These are phyloP conservation scores for Noctuana brunneofusca DNA, from an alignment of 2,888 invertebrate genomes.

Conservation along the genomic window DNA sequence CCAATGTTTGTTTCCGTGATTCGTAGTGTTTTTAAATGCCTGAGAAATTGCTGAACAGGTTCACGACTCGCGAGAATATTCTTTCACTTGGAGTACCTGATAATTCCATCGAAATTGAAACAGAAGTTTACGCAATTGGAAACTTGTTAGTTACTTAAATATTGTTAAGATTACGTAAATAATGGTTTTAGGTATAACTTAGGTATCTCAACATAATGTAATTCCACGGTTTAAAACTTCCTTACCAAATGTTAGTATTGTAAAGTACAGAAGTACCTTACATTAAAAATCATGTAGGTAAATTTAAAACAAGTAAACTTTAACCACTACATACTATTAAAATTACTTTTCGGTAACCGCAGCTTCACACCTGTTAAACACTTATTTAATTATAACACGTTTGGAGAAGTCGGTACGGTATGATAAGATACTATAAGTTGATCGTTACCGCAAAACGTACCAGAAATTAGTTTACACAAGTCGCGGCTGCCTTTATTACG, in stretches of 20 bases:
- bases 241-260: too few species aligned
- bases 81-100: background rate
- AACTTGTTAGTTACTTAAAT: too few species aligned
- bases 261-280: too few species aligned
- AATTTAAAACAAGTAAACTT: too few species aligned
- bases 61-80: slow-evolving; percentile 11
- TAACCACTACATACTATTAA: too few species aligned
- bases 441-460: background rate
- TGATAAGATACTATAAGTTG: background rate
- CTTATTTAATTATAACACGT: background rate
- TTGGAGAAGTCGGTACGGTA: background rate
- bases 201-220: too few species aligned
- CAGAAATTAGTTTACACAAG: slow-evolving; percentile 4
- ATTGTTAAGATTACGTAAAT: too few species aligned
- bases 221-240: too few species aligned
- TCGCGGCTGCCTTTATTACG: background rate
- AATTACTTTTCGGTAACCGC: background rate
- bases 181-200: too few species aligned
- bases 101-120: slow-evolving; percentile 1
- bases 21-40: slow-evolving; percentile 41
- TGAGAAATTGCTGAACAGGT: slow-evolving; percentile 28
- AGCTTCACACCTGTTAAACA: too few species aligned
- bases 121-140: background rate
- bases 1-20: slow-evolving; percentile 54
- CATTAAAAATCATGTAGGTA: too few species aligned